Percentiles rank a stretch among this genome's conserved stretches.
Evolutionary conservation across 2,797 vertebrate genomes (phyloP).

Genomic region (Aratinga solstitialis): DNA sequence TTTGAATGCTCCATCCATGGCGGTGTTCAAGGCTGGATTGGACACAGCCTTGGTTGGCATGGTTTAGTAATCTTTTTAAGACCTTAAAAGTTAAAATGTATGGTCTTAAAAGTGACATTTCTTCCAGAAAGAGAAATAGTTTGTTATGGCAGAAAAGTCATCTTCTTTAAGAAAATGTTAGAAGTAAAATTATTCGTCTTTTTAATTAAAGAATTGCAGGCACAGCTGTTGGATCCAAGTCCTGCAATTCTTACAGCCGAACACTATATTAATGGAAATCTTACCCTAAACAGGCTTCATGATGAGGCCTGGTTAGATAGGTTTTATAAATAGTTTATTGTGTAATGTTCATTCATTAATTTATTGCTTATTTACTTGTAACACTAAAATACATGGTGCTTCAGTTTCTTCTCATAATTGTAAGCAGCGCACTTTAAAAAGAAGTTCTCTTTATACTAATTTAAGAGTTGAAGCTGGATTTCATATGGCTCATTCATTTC

Average conservation of each 20-base stretch:
- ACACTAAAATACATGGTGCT: constrained; percentile 56
- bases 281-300: not conserved
- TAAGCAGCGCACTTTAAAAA: constrained; percentile 63
- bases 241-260: not conserved
- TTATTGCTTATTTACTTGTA: constrained; percentile 66
- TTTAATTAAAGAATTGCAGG: constrained; percentile 45
- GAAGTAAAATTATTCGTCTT: constrained; percentile 18
- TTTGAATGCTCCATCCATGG: too few species aligned
- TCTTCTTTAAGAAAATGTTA: constrained; percentile 9
- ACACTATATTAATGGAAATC: not conserved
- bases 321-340: constrained; percentile 60
- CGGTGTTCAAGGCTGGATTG: too few species aligned
- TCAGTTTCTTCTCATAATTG: constrained; percentile 58
- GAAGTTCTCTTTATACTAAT: constrained; percentile 48
- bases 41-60: too few species aligned
- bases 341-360: constrained; percentile 56
- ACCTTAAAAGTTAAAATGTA: not conserved
- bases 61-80: constrained; percentile 4
- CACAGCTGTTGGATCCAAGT: not conserved
- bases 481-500: constrained; percentile 59
- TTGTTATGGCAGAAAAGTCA: not conserved
- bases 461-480: constrained; percentile 66
- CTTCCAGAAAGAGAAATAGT: not conserved
- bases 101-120: constrained; percentile 5
- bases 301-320: constrained; percentile 21